phyloP scores from a whole-genome alignment of 2,888 invertebrate species.

The Himalopsyche kuldschensis region DNA sequence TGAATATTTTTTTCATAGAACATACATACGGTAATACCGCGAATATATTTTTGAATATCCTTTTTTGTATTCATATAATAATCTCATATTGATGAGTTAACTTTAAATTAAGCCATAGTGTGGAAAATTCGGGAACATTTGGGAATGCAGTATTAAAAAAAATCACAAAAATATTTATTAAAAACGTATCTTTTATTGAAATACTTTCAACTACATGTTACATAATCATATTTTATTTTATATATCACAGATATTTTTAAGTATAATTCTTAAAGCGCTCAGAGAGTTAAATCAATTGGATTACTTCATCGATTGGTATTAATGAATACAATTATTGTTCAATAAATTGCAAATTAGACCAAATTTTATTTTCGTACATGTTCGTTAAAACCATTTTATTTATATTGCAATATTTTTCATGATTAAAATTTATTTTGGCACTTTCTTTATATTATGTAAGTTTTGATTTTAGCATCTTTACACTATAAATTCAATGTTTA shows the following conservation, averaged over 20 bases:
- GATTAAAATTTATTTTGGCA: not conserved
- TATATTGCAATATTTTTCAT: not conserved
- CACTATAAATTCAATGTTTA: not conserved
- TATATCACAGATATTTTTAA: constrained; percentile 26
- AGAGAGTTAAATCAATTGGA: not conserved
- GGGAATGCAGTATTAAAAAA: not conserved
- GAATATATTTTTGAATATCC: too few species aligned
- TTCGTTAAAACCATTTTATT: not conserved
- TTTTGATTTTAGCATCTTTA: not conserved
- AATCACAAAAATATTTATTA: not conserved
- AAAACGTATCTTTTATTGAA: not conserved
- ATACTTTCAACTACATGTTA: not conserved
- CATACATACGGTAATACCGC: too few species aligned
- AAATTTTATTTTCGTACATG: not conserved
- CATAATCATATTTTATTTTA: constrained; percentile 4
- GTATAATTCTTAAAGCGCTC: constrained; percentile 4
- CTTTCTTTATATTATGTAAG: not conserved
- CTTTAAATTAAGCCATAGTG: too few species aligned
- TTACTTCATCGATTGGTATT: not conserved
- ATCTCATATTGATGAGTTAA: too few species aligned
- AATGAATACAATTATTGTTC: not conserved
- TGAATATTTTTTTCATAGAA: too few species aligned
- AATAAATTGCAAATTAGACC: not conserved
- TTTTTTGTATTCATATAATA: too few species aligned
- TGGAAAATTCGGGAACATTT: too few species aligned